Percentiles rank a stretch among this genome's conserved stretches.
Conservation (phyloP, 2,888 invertebrate genomes). For the Sinelater perroti region DNA sequence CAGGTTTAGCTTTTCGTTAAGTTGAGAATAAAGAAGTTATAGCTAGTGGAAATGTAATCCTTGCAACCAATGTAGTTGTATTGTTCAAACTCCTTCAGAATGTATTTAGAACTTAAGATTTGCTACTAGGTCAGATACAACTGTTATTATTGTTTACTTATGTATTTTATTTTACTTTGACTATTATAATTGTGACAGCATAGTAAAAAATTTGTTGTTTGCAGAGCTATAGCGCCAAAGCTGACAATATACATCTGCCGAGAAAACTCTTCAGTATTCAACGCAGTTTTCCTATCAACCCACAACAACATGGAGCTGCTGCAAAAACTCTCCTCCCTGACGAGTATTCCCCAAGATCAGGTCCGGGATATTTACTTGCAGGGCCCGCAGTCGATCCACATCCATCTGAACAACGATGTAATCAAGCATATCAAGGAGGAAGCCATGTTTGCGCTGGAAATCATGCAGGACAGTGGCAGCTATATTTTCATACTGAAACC, state of each 20-base stretch:
- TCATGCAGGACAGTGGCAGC: slow-evolving; percentile 42
- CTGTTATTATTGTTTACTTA: neutral
- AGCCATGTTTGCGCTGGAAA: slow-evolving; percentile 66
- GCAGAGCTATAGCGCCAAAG: slow-evolving; percentile 75
- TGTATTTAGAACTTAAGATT: too few species aligned
- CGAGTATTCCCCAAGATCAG: slow-evolving; percentile 61
- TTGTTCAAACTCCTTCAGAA: too few species aligned
- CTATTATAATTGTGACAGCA: neutral
- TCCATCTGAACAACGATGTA: slow-evolving; percentile 85
- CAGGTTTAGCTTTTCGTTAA: too few species aligned
- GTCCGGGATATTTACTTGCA: slow-evolving; percentile 73
- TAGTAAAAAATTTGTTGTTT: slow-evolving; percentile 41
- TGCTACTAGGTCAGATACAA: too few species aligned
- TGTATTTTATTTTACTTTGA: neutral
- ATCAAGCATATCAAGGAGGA: slow-evolving; percentile 85
- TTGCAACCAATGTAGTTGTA: too few species aligned
- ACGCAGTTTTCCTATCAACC: slow-evolving; percentile 81
- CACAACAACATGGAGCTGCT: slow-evolving; percentile 73
- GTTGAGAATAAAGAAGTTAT: too few species aligned
- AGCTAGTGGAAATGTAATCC: too few species aligned
- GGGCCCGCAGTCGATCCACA: slow-evolving; percentile 86
- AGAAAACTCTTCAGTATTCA: slow-evolving; percentile 74
- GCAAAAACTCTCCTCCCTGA: slow-evolving; percentile 70
- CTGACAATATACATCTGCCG: slow-evolving; percentile 85
- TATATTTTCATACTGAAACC: slow-evolving; percentile 38